Percentiles rank a stretch among this genome's conserved stretches.
These are phyloP conservation scores for Cantharis lateralis DNA, from an alignment of 2,888 invertebrate genomes.

Conservation along the genomic window DNA sequence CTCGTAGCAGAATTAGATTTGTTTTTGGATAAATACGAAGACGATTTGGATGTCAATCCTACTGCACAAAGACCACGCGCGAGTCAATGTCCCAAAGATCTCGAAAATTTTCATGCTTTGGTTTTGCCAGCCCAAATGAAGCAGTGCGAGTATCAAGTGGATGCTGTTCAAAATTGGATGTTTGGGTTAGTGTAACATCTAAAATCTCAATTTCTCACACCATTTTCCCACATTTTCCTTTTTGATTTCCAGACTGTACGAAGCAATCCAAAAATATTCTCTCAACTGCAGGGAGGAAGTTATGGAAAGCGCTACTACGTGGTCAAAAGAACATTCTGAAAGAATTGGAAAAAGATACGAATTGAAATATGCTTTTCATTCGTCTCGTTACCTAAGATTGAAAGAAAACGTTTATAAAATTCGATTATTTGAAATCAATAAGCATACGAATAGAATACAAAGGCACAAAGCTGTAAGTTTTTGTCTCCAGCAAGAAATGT, in stretches of 20 bases:
- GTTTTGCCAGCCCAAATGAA: conserved; percentile 39
- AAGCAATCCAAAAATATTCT: conserved; percentile 41
- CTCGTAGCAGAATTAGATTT: neutral
- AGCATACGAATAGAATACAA: conserved; percentile 33
- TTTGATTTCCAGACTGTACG: conserved; percentile 39
- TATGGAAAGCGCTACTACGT: conserved; percentile 29
- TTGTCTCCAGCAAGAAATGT: neutral
- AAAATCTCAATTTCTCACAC: neutral
- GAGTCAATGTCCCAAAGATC: conserved; percentile 32
- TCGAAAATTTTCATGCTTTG: conserved; percentile 13
- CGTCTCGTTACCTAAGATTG: conserved; percentile 36
- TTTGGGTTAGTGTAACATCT: conserved; percentile 39
- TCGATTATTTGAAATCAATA: conserved; percentile 41
- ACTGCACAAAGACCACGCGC: conserved; percentile 39
- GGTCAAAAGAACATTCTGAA: conserved; percentile 33
- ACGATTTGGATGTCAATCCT: conserved; percentile 19
- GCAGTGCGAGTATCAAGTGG: conserved; percentile 42
- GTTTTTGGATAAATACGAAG: neutral
- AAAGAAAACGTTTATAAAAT: conserved; percentile 40
- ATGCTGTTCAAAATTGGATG: conserved; percentile 48
- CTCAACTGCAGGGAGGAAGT: conserved; percentile 39
- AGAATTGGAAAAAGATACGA: conserved; percentile 37
- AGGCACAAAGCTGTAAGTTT: conserved; percentile 37
- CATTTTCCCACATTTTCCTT: no score
- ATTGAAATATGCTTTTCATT: conserved; percentile 38